These are phyloP conservation scores for Rhabdomys pumilio DNA, from an alignment of 2,797 vertebrate species.

Conservation along the genomic window DNA sequence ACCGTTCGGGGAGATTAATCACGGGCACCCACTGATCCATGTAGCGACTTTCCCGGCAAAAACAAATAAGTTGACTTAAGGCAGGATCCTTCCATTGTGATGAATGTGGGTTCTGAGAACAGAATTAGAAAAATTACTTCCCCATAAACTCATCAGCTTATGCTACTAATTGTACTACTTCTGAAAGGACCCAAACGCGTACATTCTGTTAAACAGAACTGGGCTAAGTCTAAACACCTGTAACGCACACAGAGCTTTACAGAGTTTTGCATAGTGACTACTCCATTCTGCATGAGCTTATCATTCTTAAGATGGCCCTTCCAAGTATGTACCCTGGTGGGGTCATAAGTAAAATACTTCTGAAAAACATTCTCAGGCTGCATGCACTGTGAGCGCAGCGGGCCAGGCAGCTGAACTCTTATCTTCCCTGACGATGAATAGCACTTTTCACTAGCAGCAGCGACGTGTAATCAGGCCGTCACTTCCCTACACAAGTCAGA, in stretches of 20 bases:
- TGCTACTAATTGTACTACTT: conserved; percentile 1
- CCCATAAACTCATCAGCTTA: neutral
- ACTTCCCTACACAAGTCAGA: conserved; percentile 40
- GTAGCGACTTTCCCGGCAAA: conserved; percentile 96
- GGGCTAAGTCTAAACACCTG: neutral
- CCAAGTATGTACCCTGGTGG: neutral
- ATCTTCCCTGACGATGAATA: neutral
- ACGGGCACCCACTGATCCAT: conserved; percentile 98
- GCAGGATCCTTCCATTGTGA: conserved; percentile 95
- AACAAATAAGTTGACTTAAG: conserved; percentile 95
- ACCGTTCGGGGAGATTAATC: conserved; percentile 96
- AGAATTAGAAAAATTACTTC: conserved; percentile 50
- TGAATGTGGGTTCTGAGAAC: conserved; percentile 94
- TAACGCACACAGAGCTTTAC: neutral
- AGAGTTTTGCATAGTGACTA: neutral
- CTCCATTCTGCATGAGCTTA: conserved; percentile 12
- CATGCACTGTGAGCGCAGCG: neutral
- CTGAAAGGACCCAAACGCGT: neutral
- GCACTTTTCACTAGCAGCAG: conserved; percentile 15
- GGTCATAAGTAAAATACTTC: neutral
- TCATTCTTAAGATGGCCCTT: neutral
- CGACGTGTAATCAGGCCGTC: conserved; percentile 43
- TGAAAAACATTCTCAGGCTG: neutral
- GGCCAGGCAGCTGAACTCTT: neutral
- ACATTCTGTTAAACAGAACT: neutral